phyloP scores from a whole-genome alignment of 2,797 vertebrate genomes.

The Anomalospiza imberbis region DNA sequence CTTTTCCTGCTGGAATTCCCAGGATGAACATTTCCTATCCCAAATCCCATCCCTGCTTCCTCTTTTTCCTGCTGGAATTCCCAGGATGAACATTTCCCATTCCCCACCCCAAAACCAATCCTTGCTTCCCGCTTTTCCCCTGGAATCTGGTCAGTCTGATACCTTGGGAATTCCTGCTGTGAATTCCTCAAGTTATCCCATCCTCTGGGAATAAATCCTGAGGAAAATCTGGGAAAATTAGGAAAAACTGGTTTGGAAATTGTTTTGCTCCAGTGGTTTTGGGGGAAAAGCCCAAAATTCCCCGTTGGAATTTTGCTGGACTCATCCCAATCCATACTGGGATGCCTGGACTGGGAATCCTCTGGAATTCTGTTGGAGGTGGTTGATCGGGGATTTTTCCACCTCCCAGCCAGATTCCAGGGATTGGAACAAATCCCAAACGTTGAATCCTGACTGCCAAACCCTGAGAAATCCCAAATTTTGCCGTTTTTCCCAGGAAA shows the following conservation, averaged over 20 bases:
- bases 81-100: neutral
- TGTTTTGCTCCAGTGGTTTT: neutral
- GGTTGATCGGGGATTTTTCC: neutral
- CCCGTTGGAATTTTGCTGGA: accelerated
- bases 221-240: neutral
- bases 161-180: neutral
- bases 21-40: too few relatives aligned
- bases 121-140: neutral
- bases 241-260: neutral
- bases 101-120: neutral
- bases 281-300: neutral
- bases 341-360: neutral
- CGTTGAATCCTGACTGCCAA: accelerated
- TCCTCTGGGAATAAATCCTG: neutral
- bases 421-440: accelerated
- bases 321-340: accelerated
- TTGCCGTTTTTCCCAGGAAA: slow-evolving; percentile 74
- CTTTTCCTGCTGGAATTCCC: neutral
- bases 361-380: neutral
- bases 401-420: accelerated
- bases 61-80: neutral
- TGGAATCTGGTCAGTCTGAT: accelerated
- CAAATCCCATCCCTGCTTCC: neutral
- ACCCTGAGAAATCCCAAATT: neutral
- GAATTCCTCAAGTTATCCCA: accelerated